phyloP scores from a whole-genome alignment of 2,113 vertebrate genomes.

The Psammodynastes pulverulentus region DNA sequence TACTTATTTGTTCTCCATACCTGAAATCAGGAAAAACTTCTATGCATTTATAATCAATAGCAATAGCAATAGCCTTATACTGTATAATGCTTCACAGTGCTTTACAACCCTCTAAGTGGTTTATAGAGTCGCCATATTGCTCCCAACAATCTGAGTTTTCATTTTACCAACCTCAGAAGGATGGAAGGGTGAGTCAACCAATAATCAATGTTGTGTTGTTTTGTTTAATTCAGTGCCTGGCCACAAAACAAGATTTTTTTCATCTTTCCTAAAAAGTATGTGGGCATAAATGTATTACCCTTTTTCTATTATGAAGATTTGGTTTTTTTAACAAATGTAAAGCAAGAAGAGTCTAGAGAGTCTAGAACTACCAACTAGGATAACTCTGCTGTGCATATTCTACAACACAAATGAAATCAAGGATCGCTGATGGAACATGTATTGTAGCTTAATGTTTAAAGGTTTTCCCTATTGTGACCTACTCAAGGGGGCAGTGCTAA shows the following conservation, averaged over 20 bases:
- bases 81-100: too few species aligned
- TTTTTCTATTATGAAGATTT: conserved; percentile 10
- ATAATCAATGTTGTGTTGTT: not conserved
- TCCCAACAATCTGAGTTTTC: too few species aligned
- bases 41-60: not conserved
- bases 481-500: not conserved
- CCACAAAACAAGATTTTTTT: not conserved
- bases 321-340: conserved; percentile 17
- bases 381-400: not conserved
- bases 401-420: not conserved
- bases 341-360: not conserved
- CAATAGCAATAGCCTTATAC: too few species aligned
- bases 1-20: not conserved
- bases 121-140: too few species aligned
- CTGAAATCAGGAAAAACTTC: not conserved
- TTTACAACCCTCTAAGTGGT: too few species aligned
- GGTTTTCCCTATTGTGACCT: not conserved
- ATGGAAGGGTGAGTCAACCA: too few species aligned
- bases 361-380: not conserved
- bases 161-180: too few species aligned
- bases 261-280: not conserved
- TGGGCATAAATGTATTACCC: not conserved
- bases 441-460: not conserved
- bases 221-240: too few species aligned
- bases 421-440: not conserved